phyloP scores from a whole-genome alignment of 2,113 vertebrate genomes.

The Empidonax alnorum region DNA sequence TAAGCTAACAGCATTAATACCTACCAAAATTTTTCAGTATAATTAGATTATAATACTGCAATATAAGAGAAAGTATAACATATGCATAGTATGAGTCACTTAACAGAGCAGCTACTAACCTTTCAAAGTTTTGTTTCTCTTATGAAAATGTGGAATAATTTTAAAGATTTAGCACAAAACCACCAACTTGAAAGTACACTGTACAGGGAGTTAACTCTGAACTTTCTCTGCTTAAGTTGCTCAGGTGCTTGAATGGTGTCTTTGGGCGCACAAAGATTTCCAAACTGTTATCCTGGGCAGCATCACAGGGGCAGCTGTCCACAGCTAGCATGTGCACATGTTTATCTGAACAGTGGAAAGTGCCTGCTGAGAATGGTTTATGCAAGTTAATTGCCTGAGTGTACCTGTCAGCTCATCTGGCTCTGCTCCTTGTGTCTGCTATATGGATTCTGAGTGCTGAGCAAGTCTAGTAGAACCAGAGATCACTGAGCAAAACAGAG shows the following conservation, averaged over 20 bases:
- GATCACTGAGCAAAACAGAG: no score
- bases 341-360: neutral
- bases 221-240: neutral
- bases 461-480: neutral
- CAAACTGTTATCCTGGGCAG: neutral
- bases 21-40: neutral
- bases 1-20: neutral
- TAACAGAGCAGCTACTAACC: neutral
- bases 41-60: neutral
- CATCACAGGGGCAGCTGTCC: no score
- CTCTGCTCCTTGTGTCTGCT: neutral
- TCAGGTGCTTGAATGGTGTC: neutral
- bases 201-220: neutral
- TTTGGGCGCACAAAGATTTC: neutral
- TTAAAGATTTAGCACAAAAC: neutral
- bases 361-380: neutral
- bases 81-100: neutral
- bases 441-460: neutral
- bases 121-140: neutral
- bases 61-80: neutral
- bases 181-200: neutral
- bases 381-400: neutral
- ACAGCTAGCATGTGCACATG: accelerated
- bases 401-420: neutral
- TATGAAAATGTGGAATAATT: neutral